Evolutionary conservation across 2,113 vertebrate species (phyloP).

Genomic region (Actenoides hombroni): DNA sequence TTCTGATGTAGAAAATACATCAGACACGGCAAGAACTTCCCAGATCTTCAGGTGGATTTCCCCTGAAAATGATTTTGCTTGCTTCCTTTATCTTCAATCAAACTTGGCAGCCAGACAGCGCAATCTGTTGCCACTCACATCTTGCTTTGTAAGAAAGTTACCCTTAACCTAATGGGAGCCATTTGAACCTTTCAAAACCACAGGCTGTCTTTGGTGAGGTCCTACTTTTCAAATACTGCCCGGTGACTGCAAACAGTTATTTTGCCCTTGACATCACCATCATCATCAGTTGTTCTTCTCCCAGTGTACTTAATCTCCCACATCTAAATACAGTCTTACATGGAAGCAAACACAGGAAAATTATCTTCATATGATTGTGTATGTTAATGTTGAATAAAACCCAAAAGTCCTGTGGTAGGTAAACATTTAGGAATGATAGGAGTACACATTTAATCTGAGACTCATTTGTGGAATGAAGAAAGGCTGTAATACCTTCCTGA

Average conservation of each 20-base stretch:
- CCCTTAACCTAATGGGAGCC: slow-evolving; percentile 10
- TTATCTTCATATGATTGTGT: background rate
- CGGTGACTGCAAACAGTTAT: background rate
- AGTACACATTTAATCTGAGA: background rate
- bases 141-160: slow-evolving; percentile 43
- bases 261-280: background rate
- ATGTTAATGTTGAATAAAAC: background rate
- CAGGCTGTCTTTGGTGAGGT: background rate
- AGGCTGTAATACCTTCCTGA: background rate
- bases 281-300: background rate
- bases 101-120: slow-evolving; percentile 38
- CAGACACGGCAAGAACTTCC: slow-evolving; percentile 24
- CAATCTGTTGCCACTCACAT: background rate
- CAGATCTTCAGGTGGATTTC: slow-evolving; percentile 12
- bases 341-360: background rate
- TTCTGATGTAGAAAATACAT: background rate
- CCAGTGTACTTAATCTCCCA: background rate
- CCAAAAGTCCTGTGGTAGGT: background rate
- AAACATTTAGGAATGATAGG: background rate
- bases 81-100: slow-evolving; percentile 42
- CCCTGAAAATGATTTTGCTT: slow-evolving; percentile 24
- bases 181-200: slow-evolving; percentile 40
- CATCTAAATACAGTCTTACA: background rate
- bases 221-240: background rate
- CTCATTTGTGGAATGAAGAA: background rate